Percentiles rank a stretch among this genome's conserved stretches.
These are phyloP conservation scores for Holocentrus rufus DNA, from an alignment of 2,797 vertebrate genomes.

Conservation along the genomic window DNA sequence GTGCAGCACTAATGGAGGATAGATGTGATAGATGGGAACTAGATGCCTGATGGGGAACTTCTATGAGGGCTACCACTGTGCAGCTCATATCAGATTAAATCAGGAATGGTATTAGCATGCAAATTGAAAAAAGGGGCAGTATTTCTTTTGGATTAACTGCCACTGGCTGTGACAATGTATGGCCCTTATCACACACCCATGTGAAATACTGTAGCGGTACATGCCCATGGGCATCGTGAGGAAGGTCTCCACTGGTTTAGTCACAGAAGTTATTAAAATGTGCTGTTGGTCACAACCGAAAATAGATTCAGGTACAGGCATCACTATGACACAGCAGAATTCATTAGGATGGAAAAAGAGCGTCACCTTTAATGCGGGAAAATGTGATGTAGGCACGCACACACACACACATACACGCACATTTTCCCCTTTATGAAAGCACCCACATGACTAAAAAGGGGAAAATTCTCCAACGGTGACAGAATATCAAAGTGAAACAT, in stretches of 20 bases:
- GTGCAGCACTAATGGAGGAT: constrained; percentile 53
- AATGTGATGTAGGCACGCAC: constrained; percentile 24
- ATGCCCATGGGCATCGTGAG: constrained; percentile 53
- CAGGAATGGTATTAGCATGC: constrained; percentile 80
- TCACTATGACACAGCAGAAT: constrained; percentile 67
- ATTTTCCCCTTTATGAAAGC: not conserved
- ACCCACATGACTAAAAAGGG: not conserved
- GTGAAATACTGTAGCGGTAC: constrained; percentile 58
- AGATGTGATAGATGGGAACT: constrained; percentile 42
- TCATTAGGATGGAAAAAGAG: constrained; percentile 36
- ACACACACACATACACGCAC: constrained; percentile 1
- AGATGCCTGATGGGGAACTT: constrained; percentile 64
- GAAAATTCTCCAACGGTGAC: constrained; percentile 11
- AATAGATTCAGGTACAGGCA: constrained; percentile 65
- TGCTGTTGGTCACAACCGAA: constrained; percentile 60
- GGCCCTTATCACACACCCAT: constrained; percentile 68
- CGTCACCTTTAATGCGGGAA: constrained; percentile 18
- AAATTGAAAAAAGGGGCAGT: constrained; percentile 80
- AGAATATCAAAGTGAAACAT: not conserved
- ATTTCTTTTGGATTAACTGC: constrained; percentile 80
- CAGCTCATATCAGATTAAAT: constrained; percentile 75
- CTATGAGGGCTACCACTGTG: constrained; percentile 72
- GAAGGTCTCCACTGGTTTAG: constrained; percentile 60
- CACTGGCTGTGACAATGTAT: constrained; percentile 70
- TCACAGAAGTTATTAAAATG: constrained; percentile 67